A percentile compares a stretch with the other conserved stretches of the same genome.
These are phyloP conservation scores for Ricordea florida DNA, from an alignment of 92 coral and sea anemone genomes.

Conservation along the genomic window DNA sequence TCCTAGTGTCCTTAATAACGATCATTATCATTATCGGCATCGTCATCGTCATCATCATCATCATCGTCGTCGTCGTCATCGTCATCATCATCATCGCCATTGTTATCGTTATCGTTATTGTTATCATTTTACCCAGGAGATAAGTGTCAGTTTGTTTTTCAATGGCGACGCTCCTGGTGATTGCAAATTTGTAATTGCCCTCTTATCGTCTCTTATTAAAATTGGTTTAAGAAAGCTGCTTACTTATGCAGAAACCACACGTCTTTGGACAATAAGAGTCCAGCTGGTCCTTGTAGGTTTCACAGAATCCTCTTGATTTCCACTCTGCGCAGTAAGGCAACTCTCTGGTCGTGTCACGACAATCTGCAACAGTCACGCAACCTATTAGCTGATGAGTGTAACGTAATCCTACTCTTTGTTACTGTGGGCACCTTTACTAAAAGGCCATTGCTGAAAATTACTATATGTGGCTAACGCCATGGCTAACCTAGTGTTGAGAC, in stretches of 20 bases:
- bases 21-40: background rate
- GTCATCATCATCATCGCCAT: background rate
- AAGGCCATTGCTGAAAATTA: no score
- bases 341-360: slow-evolving; percentile 58
- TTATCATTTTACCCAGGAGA: no score
- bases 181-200: background rate
- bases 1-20: background rate
- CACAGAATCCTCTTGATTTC: slow-evolving; percentile 50
- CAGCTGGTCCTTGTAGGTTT: slow-evolving; percentile 36
- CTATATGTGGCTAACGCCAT: no score
- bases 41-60: background rate
- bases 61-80: background rate
- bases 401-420: no score
- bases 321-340: slow-evolving; percentile 56
- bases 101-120: background rate
- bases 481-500: no score
- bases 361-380: slow-evolving; percentile 42
- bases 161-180: no score
- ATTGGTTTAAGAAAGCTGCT: background rate
- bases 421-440: no score
- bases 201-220: no score
- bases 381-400: no score
- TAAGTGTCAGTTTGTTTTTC: no score
- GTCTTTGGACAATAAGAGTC: slow-evolving; percentile 65
- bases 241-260: slow-evolving; percentile 55